Evolutionary conservation across 2,888 invertebrate species (phyloP).

Genomic region (Mayetiola destructor): DNA sequence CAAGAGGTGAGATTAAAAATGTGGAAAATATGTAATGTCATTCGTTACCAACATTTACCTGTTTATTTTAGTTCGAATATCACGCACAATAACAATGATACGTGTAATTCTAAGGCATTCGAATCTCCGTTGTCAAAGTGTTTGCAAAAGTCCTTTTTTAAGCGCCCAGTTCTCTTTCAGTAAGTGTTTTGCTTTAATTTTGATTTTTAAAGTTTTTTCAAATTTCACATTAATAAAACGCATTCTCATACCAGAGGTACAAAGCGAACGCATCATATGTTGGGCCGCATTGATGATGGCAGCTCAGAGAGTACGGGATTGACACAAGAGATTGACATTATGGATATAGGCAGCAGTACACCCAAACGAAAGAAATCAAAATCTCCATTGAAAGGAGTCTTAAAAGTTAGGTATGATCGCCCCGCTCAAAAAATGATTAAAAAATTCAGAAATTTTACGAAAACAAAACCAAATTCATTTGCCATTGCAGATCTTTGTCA

Average conservation of each 20-base stretch:
- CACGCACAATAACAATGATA: slow-evolving; percentile 29
- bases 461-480: background rate
- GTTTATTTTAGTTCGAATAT: slow-evolving; percentile 24
- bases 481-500: slow-evolving; percentile 39
- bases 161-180: slow-evolving; percentile 18
- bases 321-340: slow-evolving; percentile 53
- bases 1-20: slow-evolving; percentile 35
- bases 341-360: slow-evolving; percentile 52
- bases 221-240: background rate
- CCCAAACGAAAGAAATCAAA: slow-evolving; percentile 50
- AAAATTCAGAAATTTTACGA: background rate
- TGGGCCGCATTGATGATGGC: slow-evolving; percentile 34
- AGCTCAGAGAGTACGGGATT: slow-evolving; percentile 46
- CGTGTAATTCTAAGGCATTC: slow-evolving; percentile 23
- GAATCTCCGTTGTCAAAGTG: slow-evolving; percentile 30
- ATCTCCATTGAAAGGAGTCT: slow-evolving; percentile 39
- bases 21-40: background rate
- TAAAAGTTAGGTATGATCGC: slow-evolving; percentile 41
- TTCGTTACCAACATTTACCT: background rate
- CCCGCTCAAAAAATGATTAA: background rate
- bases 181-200: background rate
- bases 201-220: background rate
- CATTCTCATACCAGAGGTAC: slow-evolving; percentile 16
- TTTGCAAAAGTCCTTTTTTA: slow-evolving; percentile 28
- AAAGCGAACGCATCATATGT: slow-evolving; percentile 28